Percentiles rank a stretch among this genome's conserved stretches.
Conservation (phyloP, 1,140 invertebrate species). For the Plutomurus gul region DNA sequence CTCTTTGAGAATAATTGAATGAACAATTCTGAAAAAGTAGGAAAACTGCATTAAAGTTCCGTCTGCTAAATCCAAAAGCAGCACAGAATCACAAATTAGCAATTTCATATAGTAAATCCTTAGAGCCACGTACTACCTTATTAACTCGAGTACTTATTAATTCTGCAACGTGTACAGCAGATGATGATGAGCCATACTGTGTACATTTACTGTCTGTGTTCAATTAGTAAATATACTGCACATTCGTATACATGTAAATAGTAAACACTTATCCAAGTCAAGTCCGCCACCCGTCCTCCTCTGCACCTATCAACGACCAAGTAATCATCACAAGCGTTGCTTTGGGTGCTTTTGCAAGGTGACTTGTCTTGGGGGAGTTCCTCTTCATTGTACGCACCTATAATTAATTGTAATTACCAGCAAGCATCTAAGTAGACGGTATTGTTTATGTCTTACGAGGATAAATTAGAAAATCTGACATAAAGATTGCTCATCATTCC, state of each 20-base stretch:
- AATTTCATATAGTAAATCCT: neutral
- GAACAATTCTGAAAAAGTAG: slow-evolving; percentile 15
- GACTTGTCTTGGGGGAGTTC: slow-evolving; percentile 4
- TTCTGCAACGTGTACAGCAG: too few species aligned
- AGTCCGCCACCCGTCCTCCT: too few species aligned
- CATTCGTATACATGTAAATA: too few species aligned
- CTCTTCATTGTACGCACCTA: neutral
- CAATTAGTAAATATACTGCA: too few species aligned
- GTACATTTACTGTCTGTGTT: too few species aligned
- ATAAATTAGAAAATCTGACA: neutral
- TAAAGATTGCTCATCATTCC: neutral
- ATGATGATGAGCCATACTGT: too few species aligned
- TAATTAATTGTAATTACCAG: slow-evolving; percentile 26
- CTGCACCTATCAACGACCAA: too few species aligned
- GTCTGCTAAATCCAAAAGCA: neutral
- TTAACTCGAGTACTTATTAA: neutral
- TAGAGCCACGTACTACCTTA: neutral
- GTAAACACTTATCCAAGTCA: too few species aligned
- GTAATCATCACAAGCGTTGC: too few species aligned
- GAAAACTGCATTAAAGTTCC: slow-evolving; percentile 8
- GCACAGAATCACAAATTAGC: neutral
- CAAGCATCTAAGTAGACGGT: slow-evolving; percentile 4
- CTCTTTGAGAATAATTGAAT: neutral
- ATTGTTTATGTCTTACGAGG: neutral
- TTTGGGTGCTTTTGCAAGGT: neutral